Conservation (phyloP, 2,888 invertebrate species). For the Eupeodes latifasciatus region DNA sequence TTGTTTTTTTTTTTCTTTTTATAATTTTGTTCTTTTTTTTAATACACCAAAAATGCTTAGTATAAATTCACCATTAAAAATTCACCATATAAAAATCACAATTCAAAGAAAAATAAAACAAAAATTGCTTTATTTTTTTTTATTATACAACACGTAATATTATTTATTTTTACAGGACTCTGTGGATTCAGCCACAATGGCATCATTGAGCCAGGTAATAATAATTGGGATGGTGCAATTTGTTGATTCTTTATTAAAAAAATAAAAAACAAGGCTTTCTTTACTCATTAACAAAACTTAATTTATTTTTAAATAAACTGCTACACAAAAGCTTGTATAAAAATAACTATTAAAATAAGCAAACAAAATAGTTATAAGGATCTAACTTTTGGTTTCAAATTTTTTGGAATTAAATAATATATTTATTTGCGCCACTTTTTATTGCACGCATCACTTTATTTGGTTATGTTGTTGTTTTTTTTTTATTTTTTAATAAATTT, state of each 20-base stretch:
- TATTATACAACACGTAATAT: slow-evolving; percentile 78
- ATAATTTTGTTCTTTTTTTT: slow-evolving; percentile 6
- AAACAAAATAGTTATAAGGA: neutral
- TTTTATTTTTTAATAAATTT: neutral
- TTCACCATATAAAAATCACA: slow-evolving; percentile 45
- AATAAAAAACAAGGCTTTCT: slow-evolving; percentile 24
- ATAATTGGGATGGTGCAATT: slow-evolving; percentile 47
- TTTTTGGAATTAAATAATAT: neutral
- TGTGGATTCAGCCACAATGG: slow-evolving; percentile 85
- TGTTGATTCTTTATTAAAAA: slow-evolving; percentile 13
- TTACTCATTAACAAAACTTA: slow-evolving; percentile 14
- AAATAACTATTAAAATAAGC: neutral
- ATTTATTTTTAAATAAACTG: neutral
- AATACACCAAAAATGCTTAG: slow-evolving; percentile 50
- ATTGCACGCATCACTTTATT: slow-evolving; percentile 30
- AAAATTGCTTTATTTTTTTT: slow-evolving; percentile 63
- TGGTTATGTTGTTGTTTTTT: neutral
- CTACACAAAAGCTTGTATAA: slow-evolving; percentile 32
- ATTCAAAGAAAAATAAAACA: slow-evolving; percentile 47
- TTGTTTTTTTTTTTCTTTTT: slow-evolving; percentile 28
- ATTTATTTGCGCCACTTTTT: neutral
- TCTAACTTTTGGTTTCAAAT: neutral
- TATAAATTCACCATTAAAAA: slow-evolving; percentile 42
- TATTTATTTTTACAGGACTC: slow-evolving; percentile 83
- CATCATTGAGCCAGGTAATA: slow-evolving; percentile 85